Evolutionary conservation across 2,113 vertebrate species (phyloP).

Genomic region (Osmerus eperlanus): DNA sequence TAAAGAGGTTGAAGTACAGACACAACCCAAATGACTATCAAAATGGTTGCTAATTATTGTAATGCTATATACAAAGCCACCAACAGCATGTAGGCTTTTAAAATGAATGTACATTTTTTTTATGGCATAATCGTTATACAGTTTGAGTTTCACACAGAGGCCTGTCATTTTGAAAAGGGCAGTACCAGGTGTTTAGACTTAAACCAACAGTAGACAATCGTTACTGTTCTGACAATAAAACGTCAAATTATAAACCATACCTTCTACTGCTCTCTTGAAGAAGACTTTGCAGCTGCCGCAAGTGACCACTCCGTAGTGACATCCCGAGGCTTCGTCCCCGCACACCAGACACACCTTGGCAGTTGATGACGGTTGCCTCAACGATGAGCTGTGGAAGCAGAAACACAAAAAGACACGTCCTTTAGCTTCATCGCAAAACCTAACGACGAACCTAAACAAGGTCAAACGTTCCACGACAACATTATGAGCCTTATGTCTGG

Average conservation of each 20-base stretch:
- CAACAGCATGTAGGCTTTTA: no score
- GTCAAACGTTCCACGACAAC: background rate
- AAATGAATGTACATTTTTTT: no score
- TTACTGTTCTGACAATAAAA: background rate
- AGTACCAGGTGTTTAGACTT: no score
- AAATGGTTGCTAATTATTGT: conserved; percentile 21
- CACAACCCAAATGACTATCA: background rate
- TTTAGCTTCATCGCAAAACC: background rate
- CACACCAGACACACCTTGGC: conserved; percentile 99
- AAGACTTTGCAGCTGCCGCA: conserved; percentile 99
- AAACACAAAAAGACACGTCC: conserved; percentile 10
- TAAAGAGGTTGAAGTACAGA: conserved; percentile 10
- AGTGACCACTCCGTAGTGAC: conserved; percentile 97
- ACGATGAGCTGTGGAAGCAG: conserved; percentile 77
- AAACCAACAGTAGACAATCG: no score
- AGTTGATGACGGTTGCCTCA: conserved; percentile 92
- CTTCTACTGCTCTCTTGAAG: conserved; percentile 99
- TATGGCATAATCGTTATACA: no score
- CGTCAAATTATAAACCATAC: conserved; percentile 57
- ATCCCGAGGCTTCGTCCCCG: conserved; percentile 96
- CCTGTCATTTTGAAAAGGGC: no score
- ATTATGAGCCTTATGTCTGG: no score
- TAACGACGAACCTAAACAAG: background rate
- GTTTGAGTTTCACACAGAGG: no score
- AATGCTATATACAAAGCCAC: conserved; percentile 1